A percentile compares a stretch with the other conserved stretches of the same genome.
Conservation (phyloP, 2,888 invertebrate genomes). For the Brachyptera putata region DNA sequence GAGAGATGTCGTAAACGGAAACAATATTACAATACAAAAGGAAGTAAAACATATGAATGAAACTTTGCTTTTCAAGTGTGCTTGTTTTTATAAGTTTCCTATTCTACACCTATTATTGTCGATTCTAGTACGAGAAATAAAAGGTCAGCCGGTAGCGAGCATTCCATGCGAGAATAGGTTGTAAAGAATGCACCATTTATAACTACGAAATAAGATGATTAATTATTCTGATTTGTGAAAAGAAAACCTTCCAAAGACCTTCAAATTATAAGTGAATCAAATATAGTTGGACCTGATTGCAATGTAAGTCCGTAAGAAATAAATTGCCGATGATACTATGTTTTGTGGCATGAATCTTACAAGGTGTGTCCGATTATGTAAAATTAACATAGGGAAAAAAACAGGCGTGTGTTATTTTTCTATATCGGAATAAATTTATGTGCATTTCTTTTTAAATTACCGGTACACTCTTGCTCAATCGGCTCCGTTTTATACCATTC, state of each 20-base stretch:
- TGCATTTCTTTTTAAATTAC: not conserved
- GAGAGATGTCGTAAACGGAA: too few species aligned
- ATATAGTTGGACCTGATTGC: not conserved
- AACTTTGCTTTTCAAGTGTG: too few species aligned
- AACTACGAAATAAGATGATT: not conserved
- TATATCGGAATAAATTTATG: not conserved
- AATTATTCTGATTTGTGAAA: not conserved
- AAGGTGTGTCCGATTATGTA: slow-evolving; percentile 5
- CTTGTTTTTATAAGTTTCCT: too few species aligned
- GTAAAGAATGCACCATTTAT: too few species aligned
- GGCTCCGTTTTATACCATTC: too few species aligned
- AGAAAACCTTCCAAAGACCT: too few species aligned
- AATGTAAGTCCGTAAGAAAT: not conserved
- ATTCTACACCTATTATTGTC: too few species aligned
- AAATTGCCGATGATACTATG: not conserved
- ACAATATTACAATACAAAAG: too few species aligned
- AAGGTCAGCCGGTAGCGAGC: too few species aligned
- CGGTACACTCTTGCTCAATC: not conserved
- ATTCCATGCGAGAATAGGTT: too few species aligned
- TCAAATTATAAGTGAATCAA: not conserved
- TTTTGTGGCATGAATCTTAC: not conserved
- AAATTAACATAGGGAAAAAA: slow-evolving; percentile 1
- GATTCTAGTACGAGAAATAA: too few species aligned
- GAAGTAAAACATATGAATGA: too few species aligned
- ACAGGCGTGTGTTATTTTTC: not conserved